phyloP scores from a whole-genome alignment of 2,888 invertebrate species.

The Synergus laeviventris region DNA sequence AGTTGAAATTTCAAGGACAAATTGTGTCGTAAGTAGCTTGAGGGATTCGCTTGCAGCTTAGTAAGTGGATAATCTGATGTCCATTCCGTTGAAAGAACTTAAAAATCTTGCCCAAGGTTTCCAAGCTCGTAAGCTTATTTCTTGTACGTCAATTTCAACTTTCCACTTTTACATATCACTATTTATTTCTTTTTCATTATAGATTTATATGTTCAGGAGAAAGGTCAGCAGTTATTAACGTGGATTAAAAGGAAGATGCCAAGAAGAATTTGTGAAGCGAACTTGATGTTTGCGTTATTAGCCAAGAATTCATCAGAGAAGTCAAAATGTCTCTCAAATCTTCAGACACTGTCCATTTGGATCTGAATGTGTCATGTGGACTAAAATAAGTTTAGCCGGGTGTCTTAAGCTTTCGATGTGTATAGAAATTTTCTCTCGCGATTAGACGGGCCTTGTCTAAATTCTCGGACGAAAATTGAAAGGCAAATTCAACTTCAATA shows the following conservation, averaged over 20 bases:
- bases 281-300: constrained; percentile 34
- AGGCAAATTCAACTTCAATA: constrained; percentile 14
- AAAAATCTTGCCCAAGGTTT: not conserved
- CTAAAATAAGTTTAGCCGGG: constrained; percentile 64
- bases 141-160: not conserved
- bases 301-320: constrained; percentile 47
- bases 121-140: not conserved
- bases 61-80: not conserved
- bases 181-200: not conserved
- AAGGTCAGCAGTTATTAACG: not conserved
- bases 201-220: not conserved
- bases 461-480: constrained; percentile 10
- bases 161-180: not conserved
- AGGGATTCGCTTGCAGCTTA: not conserved
- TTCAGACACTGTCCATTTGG: constrained; percentile 54
- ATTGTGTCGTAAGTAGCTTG: not conserved
- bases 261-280: not conserved
- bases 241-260: not conserved
- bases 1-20: not conserved
- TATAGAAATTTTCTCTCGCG: constrained; percentile 20
- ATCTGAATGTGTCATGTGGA: constrained; percentile 60
- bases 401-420: constrained; percentile 44
- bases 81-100: not conserved
- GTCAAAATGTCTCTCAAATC: constrained; percentile 61
- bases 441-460: constrained; percentile 7